Conservation (phyloP, 1,140 invertebrate genomes). For the Diachasma alloeum region DNA sequence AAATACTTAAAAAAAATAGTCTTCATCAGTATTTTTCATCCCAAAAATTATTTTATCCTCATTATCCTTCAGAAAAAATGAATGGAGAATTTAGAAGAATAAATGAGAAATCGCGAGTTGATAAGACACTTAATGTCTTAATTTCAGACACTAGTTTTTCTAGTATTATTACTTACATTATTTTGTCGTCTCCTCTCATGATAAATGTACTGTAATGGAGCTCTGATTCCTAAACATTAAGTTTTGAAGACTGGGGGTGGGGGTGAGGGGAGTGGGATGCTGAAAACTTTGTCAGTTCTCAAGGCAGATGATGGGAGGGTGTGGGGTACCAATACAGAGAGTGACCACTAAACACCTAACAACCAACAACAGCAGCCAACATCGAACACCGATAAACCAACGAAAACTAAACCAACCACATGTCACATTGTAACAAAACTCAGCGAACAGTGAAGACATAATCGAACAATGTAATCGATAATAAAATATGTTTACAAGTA, state of each 20-base stretch:
- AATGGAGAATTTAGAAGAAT: too few relatives aligned
- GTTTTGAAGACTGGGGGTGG: conserved; percentile 31
- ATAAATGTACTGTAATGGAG: conserved; percentile 27
- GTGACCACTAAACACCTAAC: conserved; percentile 65
- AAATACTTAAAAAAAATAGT: too few relatives aligned
- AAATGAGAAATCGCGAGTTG: too few relatives aligned
- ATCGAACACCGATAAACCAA: conserved; percentile 63
- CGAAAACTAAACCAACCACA: conserved; percentile 60
- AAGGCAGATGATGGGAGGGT: conserved; percentile 24
- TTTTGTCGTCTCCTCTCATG: background rate
- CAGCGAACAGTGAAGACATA: conserved; percentile 57
- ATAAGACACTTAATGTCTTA: too few relatives aligned
- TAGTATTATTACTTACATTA: background rate
- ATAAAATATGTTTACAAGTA: background rate
- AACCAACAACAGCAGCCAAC: conserved; percentile 64
- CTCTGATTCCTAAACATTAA: conserved; percentile 48
- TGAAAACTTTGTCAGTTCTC: conserved; percentile 39
- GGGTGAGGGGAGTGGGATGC: conserved; percentile 34
- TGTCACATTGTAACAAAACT: conserved; percentile 59
- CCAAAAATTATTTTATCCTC: too few relatives aligned
- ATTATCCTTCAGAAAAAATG: too few relatives aligned
- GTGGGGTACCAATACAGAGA: conserved; percentile 53
- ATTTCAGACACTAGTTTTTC: too few relatives aligned
- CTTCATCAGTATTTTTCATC: too few relatives aligned
- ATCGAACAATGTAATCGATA: conserved; percentile 41